Evolutionary conservation across 2,888 invertebrate genomes (phyloP), one percentile per base, ranked within the genome.

Genomic region (Phortica okadai): DNA sequence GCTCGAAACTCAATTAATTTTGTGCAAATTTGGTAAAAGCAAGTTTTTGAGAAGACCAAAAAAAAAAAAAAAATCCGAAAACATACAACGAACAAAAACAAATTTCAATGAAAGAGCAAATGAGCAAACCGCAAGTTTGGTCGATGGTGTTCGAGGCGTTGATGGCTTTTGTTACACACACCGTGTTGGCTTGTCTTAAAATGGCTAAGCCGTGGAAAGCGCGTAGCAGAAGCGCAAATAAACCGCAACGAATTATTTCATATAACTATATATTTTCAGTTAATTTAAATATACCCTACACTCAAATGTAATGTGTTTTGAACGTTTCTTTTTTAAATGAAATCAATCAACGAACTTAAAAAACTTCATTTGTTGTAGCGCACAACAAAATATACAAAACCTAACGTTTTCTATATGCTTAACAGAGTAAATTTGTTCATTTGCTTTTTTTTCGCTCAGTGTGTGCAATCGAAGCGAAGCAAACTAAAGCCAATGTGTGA

Each of bases 21-120:
- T 79, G 81, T 82, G 81, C 81, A 79, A 81, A 83, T 81, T 86
- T 81, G 86, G 84, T 85, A 78, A 84, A 82, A 84, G 78, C 83
- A 41, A 81, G 83, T 83, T 84, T 78, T 44, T 69, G 69, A 58
- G 45, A 21, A 58, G 21, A 16, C 50, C 45, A 14, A 45, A 75
- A 62, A 70, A 33, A 69, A 16, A 62, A 62, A 72, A 10, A 8
- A 10, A 72, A 75, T 41, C 0, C 59, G 1, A 73, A 73, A 10
- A 56, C 14, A 56, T 21, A 21, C 21, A 21, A 21, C 21, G 21
- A 21, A 21, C 21, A 21, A 21, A 21, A 21, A 21, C 21, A 21
- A 21, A 21, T 21, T 21, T 21, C 21, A 21, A 21, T 21, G 33
- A 5, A 25, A 25, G 33, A 64, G 33, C 33, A 33, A 59, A 59